A percentile compares a stretch with the other conserved stretches of the same genome.
Evolutionary conservation across 2,113 vertebrate species (phyloP).

Genomic region (Epinephelus fuscoguttatus): DNA sequence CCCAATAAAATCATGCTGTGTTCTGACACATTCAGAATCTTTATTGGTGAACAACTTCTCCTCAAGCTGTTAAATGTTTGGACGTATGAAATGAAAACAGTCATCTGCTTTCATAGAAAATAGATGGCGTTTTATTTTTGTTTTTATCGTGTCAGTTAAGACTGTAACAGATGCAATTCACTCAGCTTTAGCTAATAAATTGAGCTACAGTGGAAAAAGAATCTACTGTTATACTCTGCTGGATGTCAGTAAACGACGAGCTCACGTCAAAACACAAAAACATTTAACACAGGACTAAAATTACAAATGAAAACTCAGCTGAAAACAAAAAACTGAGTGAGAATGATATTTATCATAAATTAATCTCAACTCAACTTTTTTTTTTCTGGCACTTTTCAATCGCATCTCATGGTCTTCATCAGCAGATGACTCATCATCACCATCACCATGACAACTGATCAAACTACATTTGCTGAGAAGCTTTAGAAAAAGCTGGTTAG

Average conservation of each 20-base stretch:
- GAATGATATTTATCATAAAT: neutral
- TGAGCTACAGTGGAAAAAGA: neutral
- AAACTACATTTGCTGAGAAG: neutral
- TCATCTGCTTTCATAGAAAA: neutral
- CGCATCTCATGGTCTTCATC: neutral
- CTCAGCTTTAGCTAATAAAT: neutral
- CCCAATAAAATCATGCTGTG: neutral
- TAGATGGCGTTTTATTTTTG: neutral
- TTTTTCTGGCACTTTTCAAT: neutral
- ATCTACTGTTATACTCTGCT: neutral
- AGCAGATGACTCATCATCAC: neutral
- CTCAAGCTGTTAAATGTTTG: neutral
- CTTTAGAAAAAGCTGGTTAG: neutral
- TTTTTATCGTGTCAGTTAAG: neutral
- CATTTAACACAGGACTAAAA: neutral
- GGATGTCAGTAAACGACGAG: neutral
- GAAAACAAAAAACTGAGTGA: neutral
- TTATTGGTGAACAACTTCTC: neutral
- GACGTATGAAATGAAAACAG: neutral
- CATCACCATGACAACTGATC: neutral
- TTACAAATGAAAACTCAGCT: neutral
- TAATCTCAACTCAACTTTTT: neutral
- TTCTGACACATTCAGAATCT: neutral
- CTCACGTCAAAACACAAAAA: constrained; percentile 1
- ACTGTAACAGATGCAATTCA: neutral